These are phyloP conservation scores for Todiramphus saurophagus DNA, from an alignment of 2,113 vertebrate genomes.

Conservation along the genomic window DNA sequence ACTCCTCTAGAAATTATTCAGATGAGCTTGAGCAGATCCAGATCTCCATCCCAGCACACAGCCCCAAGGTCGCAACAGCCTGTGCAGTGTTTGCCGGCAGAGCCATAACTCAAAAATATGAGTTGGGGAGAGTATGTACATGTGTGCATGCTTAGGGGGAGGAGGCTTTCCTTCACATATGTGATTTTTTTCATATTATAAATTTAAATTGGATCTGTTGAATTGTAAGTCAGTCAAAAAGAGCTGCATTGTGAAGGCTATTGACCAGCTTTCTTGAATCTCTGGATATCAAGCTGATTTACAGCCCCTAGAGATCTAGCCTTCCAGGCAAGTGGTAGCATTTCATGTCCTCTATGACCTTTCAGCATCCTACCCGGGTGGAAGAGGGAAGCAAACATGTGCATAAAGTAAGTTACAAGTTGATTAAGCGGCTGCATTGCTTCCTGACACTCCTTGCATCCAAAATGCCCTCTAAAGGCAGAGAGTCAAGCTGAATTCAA, in stretches of 20 bases:
- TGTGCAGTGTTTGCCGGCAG: slow-evolving; percentile 45
- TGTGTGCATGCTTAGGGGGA: not conserved
- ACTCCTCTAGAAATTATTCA: slow-evolving; percentile 59
- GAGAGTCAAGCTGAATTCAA: not conserved
- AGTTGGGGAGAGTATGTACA: not conserved
- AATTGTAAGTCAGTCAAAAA: slow-evolving; percentile 9
- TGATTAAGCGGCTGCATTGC: not conserved
- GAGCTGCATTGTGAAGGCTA: not conserved
- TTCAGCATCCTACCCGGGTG: not conserved
- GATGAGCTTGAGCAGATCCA: slow-evolving; percentile 61
- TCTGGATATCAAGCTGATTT: slow-evolving; percentile 29
- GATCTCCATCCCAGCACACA: slow-evolving; percentile 14
- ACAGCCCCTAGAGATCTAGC: not conserved
- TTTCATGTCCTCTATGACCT: not conserved
- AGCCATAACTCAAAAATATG: slow-evolving; percentile 60
- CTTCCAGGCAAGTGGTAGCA: not conserved
- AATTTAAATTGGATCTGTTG: slow-evolving; percentile 6
- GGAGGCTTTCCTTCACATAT: not conserved
- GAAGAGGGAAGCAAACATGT: not conserved
- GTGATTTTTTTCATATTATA: not conserved
- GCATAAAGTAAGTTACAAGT: not conserved
- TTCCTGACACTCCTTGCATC: not conserved
- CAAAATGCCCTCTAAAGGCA: not conserved
- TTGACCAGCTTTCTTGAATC: not conserved
- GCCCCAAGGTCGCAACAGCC: not conserved